phyloP scores from a whole-genome alignment of 2,888 invertebrate genomes.

The Phrixothrix hirtus region DNA sequence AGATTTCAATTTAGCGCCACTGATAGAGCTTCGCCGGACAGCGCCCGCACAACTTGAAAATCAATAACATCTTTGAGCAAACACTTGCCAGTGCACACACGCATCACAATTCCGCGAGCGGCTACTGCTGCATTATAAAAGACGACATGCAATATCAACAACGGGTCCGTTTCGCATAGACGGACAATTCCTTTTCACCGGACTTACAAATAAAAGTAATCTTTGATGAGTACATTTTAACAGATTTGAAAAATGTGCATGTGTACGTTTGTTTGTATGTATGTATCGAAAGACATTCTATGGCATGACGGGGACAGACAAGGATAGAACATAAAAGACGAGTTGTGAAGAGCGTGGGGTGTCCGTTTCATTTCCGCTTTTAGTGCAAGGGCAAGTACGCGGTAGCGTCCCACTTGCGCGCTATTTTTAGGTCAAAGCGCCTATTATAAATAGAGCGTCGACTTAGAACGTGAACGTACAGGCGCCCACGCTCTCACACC shows the following conservation, averaged over 20 bases:
- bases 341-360: too few relatives aligned
- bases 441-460: constrained; percentile 16
- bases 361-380: too few relatives aligned
- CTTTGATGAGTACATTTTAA: too few relatives aligned
- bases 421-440: constrained; percentile 24
- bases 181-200: constrained; percentile 34
- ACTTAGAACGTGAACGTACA: constrained; percentile 25
- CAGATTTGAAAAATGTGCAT: constrained; percentile 27
- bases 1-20: constrained; percentile 56
- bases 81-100: constrained; percentile 58
- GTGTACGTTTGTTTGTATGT: constrained; percentile 20
- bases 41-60: constrained; percentile 53
- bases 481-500: constrained; percentile 43
- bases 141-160: constrained; percentile 57
- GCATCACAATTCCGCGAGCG: constrained; percentile 52
- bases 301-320: too few relatives aligned
- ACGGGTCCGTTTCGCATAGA: constrained; percentile 25
- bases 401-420: constrained; percentile 16
- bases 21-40: constrained; percentile 42
- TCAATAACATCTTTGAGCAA: constrained; percentile 58
- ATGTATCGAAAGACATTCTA: too few relatives aligned
- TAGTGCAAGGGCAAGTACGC: too few relatives aligned
- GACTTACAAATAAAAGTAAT: too few relatives aligned
- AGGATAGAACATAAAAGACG: too few relatives aligned
- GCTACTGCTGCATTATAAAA: constrained; percentile 58